These are phyloP conservation scores for Agrochola lychnidis DNA, from an alignment of 2,888 invertebrate genomes.

Conservation along the genomic window DNA sequence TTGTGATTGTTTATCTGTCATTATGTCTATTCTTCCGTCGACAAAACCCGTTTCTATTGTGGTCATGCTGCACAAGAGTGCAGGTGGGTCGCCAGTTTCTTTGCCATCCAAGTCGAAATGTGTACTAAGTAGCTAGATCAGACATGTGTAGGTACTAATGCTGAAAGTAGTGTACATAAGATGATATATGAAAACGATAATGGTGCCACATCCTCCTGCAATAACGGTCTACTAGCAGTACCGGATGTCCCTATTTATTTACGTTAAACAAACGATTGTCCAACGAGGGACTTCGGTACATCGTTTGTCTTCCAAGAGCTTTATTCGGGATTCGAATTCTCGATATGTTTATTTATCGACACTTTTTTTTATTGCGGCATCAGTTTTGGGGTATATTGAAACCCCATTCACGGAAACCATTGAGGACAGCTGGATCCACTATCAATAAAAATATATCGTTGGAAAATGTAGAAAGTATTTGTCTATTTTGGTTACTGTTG, in stretches of 20 bases:
- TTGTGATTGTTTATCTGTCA: too few relatives aligned
- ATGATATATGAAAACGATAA: not conserved
- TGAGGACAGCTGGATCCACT: slow-evolving; percentile 31
- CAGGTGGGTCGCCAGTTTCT: too few relatives aligned
- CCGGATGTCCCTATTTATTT: slow-evolving; percentile 26
- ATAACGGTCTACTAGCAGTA: slow-evolving; percentile 15
- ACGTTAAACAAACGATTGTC: slow-evolving; percentile 35
- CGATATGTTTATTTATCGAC: slow-evolving; percentile 39
- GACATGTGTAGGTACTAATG: too few relatives aligned
- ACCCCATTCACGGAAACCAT: slow-evolving; percentile 34
- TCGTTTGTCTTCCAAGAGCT: slow-evolving; percentile 48
- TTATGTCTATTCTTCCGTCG: too few relatives aligned
- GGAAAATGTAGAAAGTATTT: slow-evolving; percentile 2
- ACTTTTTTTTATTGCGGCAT: slow-evolving; percentile 15
- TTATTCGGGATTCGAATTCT: slow-evolving; percentile 33
- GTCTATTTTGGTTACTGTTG: too few relatives aligned
- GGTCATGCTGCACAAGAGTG: too few relatives aligned
- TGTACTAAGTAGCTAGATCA: not conserved
- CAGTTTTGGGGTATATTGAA: slow-evolving; percentile 44
- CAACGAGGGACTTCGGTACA: slow-evolving; percentile 29
- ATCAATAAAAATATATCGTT: slow-evolving; percentile 31
- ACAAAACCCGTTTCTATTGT: too few relatives aligned
- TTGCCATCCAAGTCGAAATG: not conserved
- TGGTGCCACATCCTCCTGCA: not conserved
- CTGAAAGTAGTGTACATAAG: not conserved